Evolutionary conservation across 1,140 invertebrate species (phyloP).

Genomic region (Onthophagus taurus): DNA sequence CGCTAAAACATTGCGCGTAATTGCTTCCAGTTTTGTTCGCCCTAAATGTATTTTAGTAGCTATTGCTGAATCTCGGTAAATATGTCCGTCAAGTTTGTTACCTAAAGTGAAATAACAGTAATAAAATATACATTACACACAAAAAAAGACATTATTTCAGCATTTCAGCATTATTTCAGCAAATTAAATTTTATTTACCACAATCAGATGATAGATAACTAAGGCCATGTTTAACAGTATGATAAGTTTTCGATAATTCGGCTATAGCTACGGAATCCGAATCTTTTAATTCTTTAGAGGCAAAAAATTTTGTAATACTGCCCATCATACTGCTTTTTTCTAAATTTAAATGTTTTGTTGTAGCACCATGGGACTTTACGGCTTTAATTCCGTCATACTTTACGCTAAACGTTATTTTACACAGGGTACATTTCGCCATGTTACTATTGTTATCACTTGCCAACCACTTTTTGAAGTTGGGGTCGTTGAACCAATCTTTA

Average conservation of each 20-base stretch:
- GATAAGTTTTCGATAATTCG: conserved; percentile 4
- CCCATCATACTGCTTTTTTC: background rate
- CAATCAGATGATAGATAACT: conserved; percentile 5
- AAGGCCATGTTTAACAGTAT: conserved; percentile 6
- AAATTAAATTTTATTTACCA: conserved; percentile 7
- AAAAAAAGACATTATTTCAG: background rate
- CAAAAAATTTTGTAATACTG: conserved; percentile 6
- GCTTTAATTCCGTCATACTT: conserved; percentile 4
- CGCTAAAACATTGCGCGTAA: conserved; percentile 2
- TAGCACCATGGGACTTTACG: conserved; percentile 2
- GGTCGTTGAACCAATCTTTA: conserved; percentile 5
- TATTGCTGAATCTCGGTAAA: conserved; percentile 9
- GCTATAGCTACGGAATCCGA: conserved; percentile 1
- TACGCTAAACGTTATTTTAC: conserved; percentile 4
- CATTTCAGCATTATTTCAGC: background rate
- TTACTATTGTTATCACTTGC: conserved; percentile 6
- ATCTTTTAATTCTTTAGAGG: conserved; percentile 2
- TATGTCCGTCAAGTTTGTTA: conserved; percentile 6
- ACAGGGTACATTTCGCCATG: conserved; percentile 6
- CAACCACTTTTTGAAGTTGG: conserved; percentile 1
- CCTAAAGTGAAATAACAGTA: conserved; percentile 3
- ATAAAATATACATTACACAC: conserved; percentile 2
- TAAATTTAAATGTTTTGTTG: conserved; percentile 6
- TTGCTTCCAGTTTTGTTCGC: conserved; percentile 7
- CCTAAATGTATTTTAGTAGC: conserved; percentile 6